phyloP scores from a whole-genome alignment of 2,888 invertebrate species.

The Zele albiditarsus region DNA sequence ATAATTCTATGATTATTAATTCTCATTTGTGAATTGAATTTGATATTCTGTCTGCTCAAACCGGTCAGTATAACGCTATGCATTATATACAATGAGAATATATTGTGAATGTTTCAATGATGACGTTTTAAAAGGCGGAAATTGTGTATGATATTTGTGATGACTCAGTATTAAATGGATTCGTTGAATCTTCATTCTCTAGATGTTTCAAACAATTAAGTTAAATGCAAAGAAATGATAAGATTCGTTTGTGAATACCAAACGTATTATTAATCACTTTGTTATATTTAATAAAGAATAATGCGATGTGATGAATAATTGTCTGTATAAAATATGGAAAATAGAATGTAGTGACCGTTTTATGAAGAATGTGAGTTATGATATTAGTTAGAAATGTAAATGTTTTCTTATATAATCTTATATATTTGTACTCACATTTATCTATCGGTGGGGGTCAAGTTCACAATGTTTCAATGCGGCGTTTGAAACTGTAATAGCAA shows the following conservation, averaged over 20 bases:
- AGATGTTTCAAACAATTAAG: too few species aligned
- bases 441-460: conserved; percentile 30
- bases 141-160: not conserved
- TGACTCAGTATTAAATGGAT: not conserved
- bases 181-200: too few species aligned
- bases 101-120: not conserved
- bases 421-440: not conserved
- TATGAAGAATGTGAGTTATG: not conserved
- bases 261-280: too few species aligned
- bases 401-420: not conserved
- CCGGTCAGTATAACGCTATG: not conserved
- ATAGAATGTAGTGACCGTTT: not conserved
- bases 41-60: too few species aligned
- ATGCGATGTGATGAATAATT: too few species aligned
- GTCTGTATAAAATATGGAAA: not conserved
- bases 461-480: not conserved
- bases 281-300: too few species aligned
- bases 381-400: not conserved
- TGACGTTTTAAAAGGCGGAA: not conserved
- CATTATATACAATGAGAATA: not conserved
- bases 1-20: not conserved
- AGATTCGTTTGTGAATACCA: too few species aligned
- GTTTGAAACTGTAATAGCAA: conserved; percentile 18
- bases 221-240: too few species aligned
- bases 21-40: too few species aligned